Evolutionary conservation across 2,888 invertebrate genomes (phyloP).

Genomic region (Dione juno): DNA sequence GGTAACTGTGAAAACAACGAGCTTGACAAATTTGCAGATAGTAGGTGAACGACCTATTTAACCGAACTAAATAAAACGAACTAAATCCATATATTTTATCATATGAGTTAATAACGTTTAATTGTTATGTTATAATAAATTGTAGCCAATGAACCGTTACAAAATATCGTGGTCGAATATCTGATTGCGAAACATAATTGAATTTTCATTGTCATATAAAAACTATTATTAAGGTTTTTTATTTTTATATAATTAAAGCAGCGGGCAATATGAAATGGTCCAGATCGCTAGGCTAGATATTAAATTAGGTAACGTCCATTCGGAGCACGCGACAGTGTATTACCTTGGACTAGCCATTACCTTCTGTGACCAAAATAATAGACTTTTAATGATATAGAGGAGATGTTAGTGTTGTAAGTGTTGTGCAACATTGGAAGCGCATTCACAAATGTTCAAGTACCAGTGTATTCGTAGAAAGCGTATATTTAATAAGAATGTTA

Average conservation of each 20-base stretch:
- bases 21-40: conserved; percentile 56
- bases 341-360: conserved; percentile 49
- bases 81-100: neutral
- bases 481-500: conserved; percentile 37
- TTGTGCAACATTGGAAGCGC: conserved; percentile 59
- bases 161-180: neutral
- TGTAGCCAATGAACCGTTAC: conserved; percentile 1
- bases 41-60: conserved; percentile 66
- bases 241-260: conserved; percentile 24
- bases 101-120: conserved; percentile 5
- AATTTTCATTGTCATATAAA: conserved; percentile 26
- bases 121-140: conserved; percentile 8
- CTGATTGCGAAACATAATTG: conserved; percentile 22
- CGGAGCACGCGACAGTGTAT: conserved; percentile 45
- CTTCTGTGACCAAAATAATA: conserved; percentile 57
- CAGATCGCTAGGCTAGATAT: conserved; percentile 32
- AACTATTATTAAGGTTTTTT: conserved; percentile 23
- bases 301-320: conserved; percentile 41
- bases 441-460: conserved; percentile 55
- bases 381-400: conserved; percentile 55
- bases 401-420: conserved; percentile 36
- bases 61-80: conserved; percentile 19
- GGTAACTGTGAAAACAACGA: conserved; percentile 52
- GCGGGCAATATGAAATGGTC: conserved; percentile 11
- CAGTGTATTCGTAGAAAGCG: conserved; percentile 51